Conservation (phyloP, 2,113 vertebrate genomes). For the Dryoscopus gambensis region DNA sequence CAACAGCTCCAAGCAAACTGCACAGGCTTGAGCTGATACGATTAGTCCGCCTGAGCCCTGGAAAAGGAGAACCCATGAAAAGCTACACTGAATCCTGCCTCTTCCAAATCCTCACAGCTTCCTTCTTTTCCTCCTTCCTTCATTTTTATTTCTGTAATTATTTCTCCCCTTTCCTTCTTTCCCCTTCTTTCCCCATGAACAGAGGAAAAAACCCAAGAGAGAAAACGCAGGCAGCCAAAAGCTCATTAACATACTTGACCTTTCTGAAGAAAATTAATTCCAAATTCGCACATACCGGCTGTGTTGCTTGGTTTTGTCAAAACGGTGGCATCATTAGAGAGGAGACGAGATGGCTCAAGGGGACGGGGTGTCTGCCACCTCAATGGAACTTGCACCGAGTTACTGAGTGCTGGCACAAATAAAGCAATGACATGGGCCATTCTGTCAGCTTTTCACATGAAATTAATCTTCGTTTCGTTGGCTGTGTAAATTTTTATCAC, state of each 20-base stretch:
- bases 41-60: neutral
- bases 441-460: conserved; percentile 77
- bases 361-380: conserved; percentile 77
- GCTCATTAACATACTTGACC: conserved; percentile 77
- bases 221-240: conserved; percentile 36
- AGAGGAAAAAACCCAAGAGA: neutral
- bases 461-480: conserved; percentile 70
- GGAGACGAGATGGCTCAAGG: conserved; percentile 72
- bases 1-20: conserved; percentile 40
- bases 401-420: conserved; percentile 71
- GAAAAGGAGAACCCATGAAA: neutral
- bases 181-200: neutral
- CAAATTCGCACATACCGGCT: conserved; percentile 77
- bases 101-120: neutral
- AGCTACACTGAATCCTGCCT: neutral
- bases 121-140: neutral
- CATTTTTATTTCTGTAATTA: neutral
- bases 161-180: neutral
- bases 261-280: conserved; percentile 78
- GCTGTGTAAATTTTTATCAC: conserved; percentile 74
- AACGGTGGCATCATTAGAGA: conserved; percentile 75
- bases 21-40: neutral
- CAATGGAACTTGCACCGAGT: conserved; percentile 63
- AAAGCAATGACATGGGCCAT: conserved; percentile 71
- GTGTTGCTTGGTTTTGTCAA: conserved; percentile 75